Conservation (phyloP, 37 sponge, comb jelly and placozoan genomes). For the Haliclona indistincta region DNA sequence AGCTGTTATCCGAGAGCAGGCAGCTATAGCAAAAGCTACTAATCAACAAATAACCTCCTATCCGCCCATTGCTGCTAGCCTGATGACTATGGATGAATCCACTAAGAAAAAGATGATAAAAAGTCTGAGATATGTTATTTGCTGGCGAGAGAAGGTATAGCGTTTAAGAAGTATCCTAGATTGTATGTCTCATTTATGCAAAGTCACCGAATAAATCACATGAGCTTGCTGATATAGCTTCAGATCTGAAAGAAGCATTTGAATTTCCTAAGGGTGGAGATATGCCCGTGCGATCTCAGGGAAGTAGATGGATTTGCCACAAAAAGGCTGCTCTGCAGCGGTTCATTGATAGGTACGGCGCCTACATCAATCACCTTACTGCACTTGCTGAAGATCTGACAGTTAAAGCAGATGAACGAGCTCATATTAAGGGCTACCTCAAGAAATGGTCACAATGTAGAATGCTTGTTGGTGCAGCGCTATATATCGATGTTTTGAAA, state of each 20-base stretch:
- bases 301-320: slow-evolving; percentile 55
- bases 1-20: neutral
- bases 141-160: slow-evolving; percentile 36
- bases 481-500: slow-evolving; percentile 50
- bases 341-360: slow-evolving; percentile 44
- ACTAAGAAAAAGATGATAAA: slow-evolving; percentile 1
- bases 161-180: slow-evolving; percentile 47
- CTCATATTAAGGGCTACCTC: slow-evolving; percentile 48
- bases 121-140: slow-evolving; percentile 43
- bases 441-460: slow-evolving; percentile 36
- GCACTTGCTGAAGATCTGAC: slow-evolving; percentile 20
- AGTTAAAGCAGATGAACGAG: slow-evolving; percentile 24
- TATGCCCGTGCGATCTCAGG: slow-evolving; percentile 39
- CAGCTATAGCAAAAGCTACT: neutral
- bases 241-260: slow-evolving; percentile 52
- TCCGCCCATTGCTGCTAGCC: slow-evolving; percentile 44
- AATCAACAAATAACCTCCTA: neutral
- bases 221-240: slow-evolving; percentile 28
- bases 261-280: slow-evolving; percentile 41
- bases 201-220: slow-evolving; percentile 56
- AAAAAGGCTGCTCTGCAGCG: slow-evolving; percentile 48
- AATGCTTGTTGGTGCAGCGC: slow-evolving; percentile 43
- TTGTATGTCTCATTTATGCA: slow-evolving; percentile 39
- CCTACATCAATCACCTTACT: slow-evolving; percentile 36
- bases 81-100: slow-evolving; percentile 21